Evolutionary conservation across 2,888 invertebrate species (phyloP), one percentile per base, ranked within the genome.

Genomic region (Eutolmus rufibarbis): DNA sequence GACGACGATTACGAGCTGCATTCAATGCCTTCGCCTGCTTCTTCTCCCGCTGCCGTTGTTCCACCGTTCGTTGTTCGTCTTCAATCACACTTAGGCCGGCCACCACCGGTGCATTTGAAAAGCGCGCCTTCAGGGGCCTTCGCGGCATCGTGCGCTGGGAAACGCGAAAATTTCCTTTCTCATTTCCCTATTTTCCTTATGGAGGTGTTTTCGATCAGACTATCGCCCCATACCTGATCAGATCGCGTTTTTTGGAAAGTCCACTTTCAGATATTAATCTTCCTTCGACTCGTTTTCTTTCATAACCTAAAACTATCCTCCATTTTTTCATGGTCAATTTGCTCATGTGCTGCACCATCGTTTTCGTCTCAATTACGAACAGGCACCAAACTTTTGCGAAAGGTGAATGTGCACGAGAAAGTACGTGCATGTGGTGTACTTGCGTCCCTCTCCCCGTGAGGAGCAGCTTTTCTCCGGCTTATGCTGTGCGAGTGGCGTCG

Each of bases 271-370:
- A 23, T 23, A 16, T 23, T 66, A 66, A 66, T 66, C 51, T 51
- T 66, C 23, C 66, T 12, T 23, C 12, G 28, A 23, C 66, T 66
- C 9, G 66, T 66, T 66, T 23, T 19, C 66, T 66, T 66, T 66
- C 66, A 66, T 66, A 23, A 56, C 19, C 56, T 56, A n/a, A 19
- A 7, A 66, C 23, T 28, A 12, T 66, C 66, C 66, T 82, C 57
- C 34, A 31, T 56, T 81, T 79, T 82, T 66, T 82, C 82, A 82
- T 82, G 82, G 82, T 82, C 57, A 82, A 82, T 82, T 82, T 57
- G 57, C 57, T 56, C 66, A 57, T 66, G n/a, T 82, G 82, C 46
- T n/a, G 31, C 81, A 28, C 56, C 19, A 37, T 57, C 34, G 78
- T n/a, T 82, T 51, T 82, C 57, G 82, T 82, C 82, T 57, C 82